Evolutionary conservation across 2,113 vertebrate genomes (phyloP).

Genomic region (Plecotus auritus): DNA sequence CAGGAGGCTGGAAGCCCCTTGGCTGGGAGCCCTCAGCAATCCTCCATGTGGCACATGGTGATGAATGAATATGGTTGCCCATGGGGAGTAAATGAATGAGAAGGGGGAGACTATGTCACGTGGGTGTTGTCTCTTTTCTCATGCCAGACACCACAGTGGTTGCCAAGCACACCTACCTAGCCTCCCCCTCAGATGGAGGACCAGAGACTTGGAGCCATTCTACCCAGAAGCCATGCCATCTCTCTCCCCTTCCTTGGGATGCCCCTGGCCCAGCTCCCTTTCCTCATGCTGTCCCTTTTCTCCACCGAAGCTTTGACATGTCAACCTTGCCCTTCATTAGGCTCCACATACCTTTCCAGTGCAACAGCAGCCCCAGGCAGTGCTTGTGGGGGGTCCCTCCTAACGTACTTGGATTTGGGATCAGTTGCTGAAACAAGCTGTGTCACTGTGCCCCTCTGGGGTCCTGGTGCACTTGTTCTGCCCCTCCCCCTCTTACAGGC

Average conservation of each 20-base stretch:
- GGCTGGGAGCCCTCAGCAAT: no score
- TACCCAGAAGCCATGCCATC: neutral
- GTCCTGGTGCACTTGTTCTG: neutral
- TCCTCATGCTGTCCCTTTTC: no score
- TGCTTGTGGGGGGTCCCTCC: neutral
- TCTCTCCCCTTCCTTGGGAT: neutral
- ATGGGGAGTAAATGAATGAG: neutral
- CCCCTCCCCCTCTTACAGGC: neutral
- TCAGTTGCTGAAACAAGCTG: neutral
- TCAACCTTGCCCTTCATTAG: neutral
- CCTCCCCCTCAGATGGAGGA: neutral
- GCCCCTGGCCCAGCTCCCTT: neutral
- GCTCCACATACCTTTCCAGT: neutral
- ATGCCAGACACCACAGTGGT: neutral
- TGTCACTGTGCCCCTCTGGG: no score
- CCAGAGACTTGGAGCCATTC: neutral
- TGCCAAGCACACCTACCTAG: neutral
- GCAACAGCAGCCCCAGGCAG: neutral
- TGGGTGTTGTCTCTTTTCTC: neutral
- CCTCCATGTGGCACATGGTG: neutral
- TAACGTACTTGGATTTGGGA: neutral
- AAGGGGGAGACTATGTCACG: neutral
- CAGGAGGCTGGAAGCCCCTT: neutral
- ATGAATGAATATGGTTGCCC: neutral
- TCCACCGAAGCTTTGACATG: neutral